A percentile compares a stretch with the other conserved stretches of the same genome.
phyloP scores from a whole-genome alignment of 2,888 invertebrate species.

The Cantharis lateralis region DNA sequence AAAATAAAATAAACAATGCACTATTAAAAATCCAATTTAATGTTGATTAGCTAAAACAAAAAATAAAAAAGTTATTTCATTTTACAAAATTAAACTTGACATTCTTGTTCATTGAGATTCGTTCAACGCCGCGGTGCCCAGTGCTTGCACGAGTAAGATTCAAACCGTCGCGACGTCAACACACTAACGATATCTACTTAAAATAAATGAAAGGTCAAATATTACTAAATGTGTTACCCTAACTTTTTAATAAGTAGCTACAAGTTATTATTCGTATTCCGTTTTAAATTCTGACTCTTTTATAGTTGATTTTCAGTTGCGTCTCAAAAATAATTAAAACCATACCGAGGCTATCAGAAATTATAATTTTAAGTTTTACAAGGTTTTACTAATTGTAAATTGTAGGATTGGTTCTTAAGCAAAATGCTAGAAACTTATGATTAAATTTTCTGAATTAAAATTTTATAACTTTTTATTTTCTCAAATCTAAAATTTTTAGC shows the following conservation, averaged over 20 bases:
- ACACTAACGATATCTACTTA: neutral
- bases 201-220: neutral
- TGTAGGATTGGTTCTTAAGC: conserved; percentile 11
- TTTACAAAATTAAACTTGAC: neutral
- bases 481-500: neutral
- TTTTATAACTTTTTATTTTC: neutral
- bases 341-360: conserved; percentile 10
- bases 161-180: neutral
- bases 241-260: neutral
- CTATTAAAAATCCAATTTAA: neutral
- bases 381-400: conserved; percentile 23
- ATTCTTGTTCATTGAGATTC: too few relatives aligned
- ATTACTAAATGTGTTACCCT: neutral
- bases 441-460: neutral
- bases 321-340: conserved; percentile 19
- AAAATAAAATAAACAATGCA: conserved; percentile 2
- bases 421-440: conserved; percentile 3
- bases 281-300: conserved; percentile 5
- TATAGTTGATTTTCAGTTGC: conserved; percentile 9
- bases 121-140: too few relatives aligned
- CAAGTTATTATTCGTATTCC: neutral
- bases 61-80: neutral
- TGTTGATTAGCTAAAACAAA: neutral
- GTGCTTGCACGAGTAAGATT: neutral
- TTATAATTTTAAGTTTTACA: conserved; percentile 24